Conservation (phyloP, 2,888 invertebrate species). For the Callosobruchus maculatus region DNA sequence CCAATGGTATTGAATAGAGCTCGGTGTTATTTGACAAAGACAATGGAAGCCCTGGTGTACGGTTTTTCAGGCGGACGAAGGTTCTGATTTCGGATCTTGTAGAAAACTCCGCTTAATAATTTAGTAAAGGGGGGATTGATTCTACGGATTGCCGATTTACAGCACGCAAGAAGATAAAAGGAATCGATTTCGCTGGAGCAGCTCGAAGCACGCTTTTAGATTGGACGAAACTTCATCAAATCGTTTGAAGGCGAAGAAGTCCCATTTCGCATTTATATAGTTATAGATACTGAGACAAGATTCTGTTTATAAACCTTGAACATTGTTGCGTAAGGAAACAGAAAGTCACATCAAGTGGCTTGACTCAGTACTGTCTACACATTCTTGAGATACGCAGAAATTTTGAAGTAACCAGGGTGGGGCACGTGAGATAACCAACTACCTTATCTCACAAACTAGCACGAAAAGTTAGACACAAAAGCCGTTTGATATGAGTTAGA, state of each 20-base stretch:
- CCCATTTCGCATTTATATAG: background rate
- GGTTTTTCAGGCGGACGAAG: background rate
- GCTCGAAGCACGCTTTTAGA: background rate
- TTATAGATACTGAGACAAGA: background rate
- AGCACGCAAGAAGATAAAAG: background rate
- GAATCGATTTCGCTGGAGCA: background rate
- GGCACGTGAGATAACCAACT: too few relatives aligned
- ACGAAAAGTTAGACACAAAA: too few relatives aligned
- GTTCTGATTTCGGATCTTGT: background rate
- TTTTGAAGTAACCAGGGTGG: too few relatives aligned
- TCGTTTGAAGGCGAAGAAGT: background rate
- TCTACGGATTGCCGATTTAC: background rate
- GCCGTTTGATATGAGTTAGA: too few relatives aligned
- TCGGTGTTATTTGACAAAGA: background rate
- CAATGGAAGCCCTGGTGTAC: background rate
- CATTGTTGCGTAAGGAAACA: too few relatives aligned
- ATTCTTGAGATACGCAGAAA: too few relatives aligned
- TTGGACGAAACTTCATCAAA: background rate
- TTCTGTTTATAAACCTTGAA: too few relatives aligned
- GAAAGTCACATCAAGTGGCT: too few relatives aligned
- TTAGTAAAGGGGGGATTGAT: background rate
- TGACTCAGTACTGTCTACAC: too few relatives aligned
- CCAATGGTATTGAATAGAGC: background rate
- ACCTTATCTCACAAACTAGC: too few relatives aligned
- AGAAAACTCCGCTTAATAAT: background rate